Evolutionary conservation across 2,888 invertebrate genomes (phyloP).

Genomic region (Pachymerium ferrugineum): DNA sequence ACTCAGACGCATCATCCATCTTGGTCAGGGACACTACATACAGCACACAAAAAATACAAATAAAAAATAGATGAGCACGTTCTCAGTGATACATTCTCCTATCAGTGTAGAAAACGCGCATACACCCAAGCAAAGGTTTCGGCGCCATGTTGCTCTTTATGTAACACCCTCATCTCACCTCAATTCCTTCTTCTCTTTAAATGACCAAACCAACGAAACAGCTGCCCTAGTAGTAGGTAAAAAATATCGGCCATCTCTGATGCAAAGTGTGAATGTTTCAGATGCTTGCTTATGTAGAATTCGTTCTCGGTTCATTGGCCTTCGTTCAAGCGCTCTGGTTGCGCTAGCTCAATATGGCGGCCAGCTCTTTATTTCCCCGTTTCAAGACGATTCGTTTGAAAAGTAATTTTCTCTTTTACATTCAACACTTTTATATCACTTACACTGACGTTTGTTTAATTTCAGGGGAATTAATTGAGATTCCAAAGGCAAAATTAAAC

Average conservation of each 20-base stretch:
- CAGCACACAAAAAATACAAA: not conserved
- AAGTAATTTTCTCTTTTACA: not conserved
- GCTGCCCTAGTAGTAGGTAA: not conserved
- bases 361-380: not conserved
- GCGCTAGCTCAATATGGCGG: conserved; percentile 2
- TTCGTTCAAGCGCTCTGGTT: not conserved
- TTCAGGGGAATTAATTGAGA: not conserved
- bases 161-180: not conserved
- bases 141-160: conserved; percentile 25
- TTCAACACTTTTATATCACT: not conserved
- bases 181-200: not conserved
- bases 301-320: not conserved
- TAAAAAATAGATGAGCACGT: conserved; percentile 12
- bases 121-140: not conserved
- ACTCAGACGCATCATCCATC: conserved; percentile 11
- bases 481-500: not conserved
- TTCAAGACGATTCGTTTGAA: not conserved
- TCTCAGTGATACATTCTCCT: not conserved
- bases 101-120: not conserved
- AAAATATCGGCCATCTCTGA: not conserved
- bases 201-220: not conserved
- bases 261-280: not conserved
- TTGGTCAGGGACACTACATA: not conserved
- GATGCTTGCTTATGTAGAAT: not conserved
- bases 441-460: conserved; percentile 7